These are phyloP conservation scores for Zeus faber DNA, from an alignment of 2,113 vertebrate species.

Conservation along the genomic window DNA sequence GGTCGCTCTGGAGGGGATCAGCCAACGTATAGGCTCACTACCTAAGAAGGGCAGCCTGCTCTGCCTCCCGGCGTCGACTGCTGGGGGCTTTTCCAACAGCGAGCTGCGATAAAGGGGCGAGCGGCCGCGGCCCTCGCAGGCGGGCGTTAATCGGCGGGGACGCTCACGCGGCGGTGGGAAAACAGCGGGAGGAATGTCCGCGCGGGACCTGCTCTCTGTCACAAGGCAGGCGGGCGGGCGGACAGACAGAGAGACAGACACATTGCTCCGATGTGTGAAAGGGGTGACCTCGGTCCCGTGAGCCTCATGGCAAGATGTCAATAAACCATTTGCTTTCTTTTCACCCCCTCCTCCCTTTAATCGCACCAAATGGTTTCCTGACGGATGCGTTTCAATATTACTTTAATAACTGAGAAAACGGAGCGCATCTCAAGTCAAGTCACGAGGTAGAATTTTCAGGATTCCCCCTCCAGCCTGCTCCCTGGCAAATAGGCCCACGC, in stretches of 20 bases:
- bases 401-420: too few relatives aligned
- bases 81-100: conserved; percentile 33
- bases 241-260: conserved; percentile 6
- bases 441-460: too few relatives aligned
- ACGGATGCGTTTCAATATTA: too few relatives aligned
- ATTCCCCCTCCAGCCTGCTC: too few relatives aligned
- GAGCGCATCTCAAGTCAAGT: too few relatives aligned
- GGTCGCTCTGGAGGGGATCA: too few relatives aligned
- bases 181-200: conserved; percentile 29
- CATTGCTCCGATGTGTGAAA: conserved; percentile 57
- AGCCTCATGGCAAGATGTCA: conserved; percentile 2
- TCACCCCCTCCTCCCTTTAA: too few relatives aligned
- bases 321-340: not conserved
- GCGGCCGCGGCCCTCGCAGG: conserved; percentile 33
- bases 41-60: not conserved
- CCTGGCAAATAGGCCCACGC: too few relatives aligned
- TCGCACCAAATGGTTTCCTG: too few relatives aligned
- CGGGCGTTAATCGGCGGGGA: conserved; percentile 49
- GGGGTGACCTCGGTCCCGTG: conserved; percentile 46
- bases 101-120: conserved; percentile 54
- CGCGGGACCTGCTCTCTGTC: conserved; percentile 57
- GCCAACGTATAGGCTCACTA: conserved; percentile 5
- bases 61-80: conserved; percentile 3
- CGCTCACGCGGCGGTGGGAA: conserved; percentile 47
- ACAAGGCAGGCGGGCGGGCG: conserved; percentile 23